phyloP scores from a whole-genome alignment of 1,140 invertebrate species.

The Diorhabda sublineata region DNA sequence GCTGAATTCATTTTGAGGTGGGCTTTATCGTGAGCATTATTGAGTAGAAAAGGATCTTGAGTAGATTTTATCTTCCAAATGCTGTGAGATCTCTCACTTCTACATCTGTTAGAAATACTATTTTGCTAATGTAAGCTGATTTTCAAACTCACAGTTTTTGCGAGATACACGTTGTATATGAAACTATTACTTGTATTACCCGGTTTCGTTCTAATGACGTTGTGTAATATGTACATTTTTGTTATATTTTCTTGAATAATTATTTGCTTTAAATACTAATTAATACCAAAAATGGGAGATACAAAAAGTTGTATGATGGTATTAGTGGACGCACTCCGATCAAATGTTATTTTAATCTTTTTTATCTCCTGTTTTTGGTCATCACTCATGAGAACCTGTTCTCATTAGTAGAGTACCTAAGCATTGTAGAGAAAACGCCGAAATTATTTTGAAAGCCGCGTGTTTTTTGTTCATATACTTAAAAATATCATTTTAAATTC shows the following conservation, averaged over 20 bases:
- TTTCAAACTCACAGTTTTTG: no score
- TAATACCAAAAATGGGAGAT: background rate
- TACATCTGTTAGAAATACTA: no score
- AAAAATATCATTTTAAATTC: slow-evolving; percentile 9
- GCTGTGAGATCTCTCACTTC: no score
- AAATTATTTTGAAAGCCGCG: slow-evolving; percentile 3
- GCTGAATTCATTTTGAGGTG: no score
- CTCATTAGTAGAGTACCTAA: slow-evolving; percentile 5
- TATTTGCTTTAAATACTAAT: background rate
- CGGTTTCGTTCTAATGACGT: no score
- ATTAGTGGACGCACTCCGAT: background rate
- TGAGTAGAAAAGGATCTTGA: no score
- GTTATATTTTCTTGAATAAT: background rate
- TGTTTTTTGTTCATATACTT: slow-evolving; percentile 2
- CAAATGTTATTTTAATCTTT: background rate
- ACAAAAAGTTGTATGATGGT: background rate
- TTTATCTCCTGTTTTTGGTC: background rate
- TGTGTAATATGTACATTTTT: background rate
- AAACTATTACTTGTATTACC: no score
- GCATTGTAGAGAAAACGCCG: slow-evolving; percentile 1
- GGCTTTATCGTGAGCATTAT: no score
- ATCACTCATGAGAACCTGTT: slow-evolving; percentile 4
- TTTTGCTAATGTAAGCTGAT: no score
- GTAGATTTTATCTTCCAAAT: no score
- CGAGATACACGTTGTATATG: no score